Conservation (phyloP, 2,888 invertebrate species). For the Amphiduros pacificus region DNA sequence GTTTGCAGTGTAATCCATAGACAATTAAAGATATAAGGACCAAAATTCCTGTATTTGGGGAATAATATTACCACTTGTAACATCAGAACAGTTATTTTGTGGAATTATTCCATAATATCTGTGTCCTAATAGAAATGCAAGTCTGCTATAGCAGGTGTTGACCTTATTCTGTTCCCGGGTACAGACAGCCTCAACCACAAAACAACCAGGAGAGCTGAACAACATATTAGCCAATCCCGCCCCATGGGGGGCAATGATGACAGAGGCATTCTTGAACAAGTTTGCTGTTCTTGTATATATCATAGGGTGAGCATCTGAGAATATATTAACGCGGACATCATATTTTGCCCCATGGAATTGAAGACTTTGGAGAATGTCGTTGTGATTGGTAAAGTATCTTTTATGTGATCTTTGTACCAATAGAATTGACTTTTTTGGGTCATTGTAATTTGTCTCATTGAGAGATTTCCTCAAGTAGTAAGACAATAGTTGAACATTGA, state of each 20-base stretch:
- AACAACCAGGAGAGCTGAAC: constrained; percentile 14
- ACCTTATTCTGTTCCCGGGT: neutral
- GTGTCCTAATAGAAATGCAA: constrained; percentile 10
- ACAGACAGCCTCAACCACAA: constrained; percentile 14
- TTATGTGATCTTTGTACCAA: constrained; percentile 12
- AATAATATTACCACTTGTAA: too few species aligned
- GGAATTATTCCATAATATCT: constrained; percentile 7
- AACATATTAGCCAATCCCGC: constrained; percentile 18
- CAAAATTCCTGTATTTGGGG: too few species aligned
- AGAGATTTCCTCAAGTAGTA: neutral
- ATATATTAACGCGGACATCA: constrained; percentile 10
- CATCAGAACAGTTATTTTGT: too few species aligned
- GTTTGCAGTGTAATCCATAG: too few species aligned
- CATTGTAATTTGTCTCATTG: too few species aligned
- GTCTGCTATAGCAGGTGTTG: constrained; percentile 9
- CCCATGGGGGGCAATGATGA: constrained; percentile 17
- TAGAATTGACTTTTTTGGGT: too few species aligned
- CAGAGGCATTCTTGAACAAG: constrained; percentile 8
- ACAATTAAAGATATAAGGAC: too few species aligned
- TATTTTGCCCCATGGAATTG: neutral
- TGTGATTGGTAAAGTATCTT: constrained; percentile 13
- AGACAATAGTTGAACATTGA: neutral
- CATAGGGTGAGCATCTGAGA: constrained; percentile 16
- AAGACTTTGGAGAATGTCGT: neutral
- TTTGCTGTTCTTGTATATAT: neutral